These are phyloP conservation scores for Pseudorasbora parva DNA, from an alignment of 2,113 vertebrate species.

Conservation along the genomic window DNA sequence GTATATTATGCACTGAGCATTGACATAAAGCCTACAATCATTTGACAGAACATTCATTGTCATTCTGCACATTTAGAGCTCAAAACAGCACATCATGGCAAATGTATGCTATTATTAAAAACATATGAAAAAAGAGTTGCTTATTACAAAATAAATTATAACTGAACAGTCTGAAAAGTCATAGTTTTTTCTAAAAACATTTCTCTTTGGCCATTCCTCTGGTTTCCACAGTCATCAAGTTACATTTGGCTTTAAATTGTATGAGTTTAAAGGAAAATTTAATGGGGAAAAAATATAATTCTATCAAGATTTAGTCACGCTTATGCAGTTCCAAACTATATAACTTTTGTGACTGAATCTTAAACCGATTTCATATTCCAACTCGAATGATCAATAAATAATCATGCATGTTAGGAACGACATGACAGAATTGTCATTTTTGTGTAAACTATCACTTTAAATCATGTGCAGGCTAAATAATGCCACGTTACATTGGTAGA, in stretches of 20 bases:
- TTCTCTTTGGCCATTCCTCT: background rate
- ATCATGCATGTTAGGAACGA: background rate
- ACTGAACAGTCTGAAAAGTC: conserved; percentile 17
- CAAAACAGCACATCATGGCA: background rate
- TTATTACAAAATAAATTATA: background rate
- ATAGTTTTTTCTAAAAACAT: background rate
- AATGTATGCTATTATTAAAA: background rate
- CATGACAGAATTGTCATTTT: background rate
- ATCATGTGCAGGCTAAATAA: background rate
- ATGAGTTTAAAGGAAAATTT: background rate
- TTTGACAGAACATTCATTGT: conserved; percentile 17
- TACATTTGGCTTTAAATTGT: conserved; percentile 7
- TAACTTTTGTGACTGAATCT: background rate
- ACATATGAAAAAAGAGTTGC: background rate
- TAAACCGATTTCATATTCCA: background rate
- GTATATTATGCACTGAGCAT: background rate
- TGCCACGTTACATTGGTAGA: background rate
- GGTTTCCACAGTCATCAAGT: background rate
- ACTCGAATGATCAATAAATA: background rate
- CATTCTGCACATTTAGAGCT: background rate
- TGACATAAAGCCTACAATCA: conserved; percentile 15
- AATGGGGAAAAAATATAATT: background rate
- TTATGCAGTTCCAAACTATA: background rate
- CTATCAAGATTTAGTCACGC: background rate
- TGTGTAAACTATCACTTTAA: background rate